These are phyloP conservation scores for Clostera curtula DNA, from an alignment of 2,888 invertebrate genomes.

Conservation along the genomic window DNA sequence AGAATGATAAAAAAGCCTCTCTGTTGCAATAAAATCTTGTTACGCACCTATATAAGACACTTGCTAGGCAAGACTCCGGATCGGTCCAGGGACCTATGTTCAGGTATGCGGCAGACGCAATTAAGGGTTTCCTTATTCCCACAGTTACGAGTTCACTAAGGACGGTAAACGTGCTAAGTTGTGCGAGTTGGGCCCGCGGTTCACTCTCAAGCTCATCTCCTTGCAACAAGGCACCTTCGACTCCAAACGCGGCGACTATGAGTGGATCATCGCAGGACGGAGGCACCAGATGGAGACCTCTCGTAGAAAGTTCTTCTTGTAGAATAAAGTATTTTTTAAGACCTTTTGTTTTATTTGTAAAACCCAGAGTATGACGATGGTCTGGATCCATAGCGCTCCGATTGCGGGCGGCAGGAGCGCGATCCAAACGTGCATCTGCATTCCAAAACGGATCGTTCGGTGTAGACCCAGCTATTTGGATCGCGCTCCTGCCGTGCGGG, in stretches of 20 bases:
- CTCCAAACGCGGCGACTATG: constrained; percentile 96
- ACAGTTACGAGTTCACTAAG: constrained; percentile 90
- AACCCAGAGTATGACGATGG: no score
- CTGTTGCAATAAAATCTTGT: no score
- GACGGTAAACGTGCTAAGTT: constrained; percentile 84
- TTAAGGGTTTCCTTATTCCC: neutral
- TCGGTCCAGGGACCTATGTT: no score
- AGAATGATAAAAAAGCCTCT: no score
- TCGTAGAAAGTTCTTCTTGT: constrained; percentile 93
- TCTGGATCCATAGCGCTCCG: no score
- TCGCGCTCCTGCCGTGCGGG: no score
- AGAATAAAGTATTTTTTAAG: constrained; percentile 34
- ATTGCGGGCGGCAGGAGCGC: no score
- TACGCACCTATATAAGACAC: no score
- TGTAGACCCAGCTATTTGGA: no score
- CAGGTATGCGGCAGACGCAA: neutral
- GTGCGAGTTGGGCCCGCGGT: constrained; percentile 96
- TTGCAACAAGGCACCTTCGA: constrained; percentile 98
- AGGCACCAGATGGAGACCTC: constrained; percentile 96
- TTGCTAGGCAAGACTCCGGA: no score
- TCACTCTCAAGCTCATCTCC: constrained; percentile 93
- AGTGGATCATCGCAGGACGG: constrained; percentile 94
- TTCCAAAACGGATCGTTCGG: no score
- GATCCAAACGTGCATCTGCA: no score
- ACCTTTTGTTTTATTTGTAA: constrained; percentile 1